phyloP scores from a whole-genome alignment of 1,140 invertebrate species.

The Bradynema listronoti region DNA sequence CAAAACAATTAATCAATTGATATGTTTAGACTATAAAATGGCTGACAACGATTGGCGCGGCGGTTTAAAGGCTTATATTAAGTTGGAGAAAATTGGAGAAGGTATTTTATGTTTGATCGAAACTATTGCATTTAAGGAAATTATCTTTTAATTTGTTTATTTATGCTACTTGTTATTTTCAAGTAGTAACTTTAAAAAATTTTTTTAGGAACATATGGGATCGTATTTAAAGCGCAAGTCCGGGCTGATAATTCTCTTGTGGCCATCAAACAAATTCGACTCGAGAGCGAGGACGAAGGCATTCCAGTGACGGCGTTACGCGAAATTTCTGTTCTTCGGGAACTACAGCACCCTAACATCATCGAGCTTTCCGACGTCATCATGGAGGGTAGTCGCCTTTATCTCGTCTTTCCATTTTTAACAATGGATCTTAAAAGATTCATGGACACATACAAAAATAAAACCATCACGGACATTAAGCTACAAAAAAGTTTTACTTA shows the following conservation, averaged over 20 bases:
- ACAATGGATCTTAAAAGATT: slow-evolving; percentile 97
- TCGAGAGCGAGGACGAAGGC: slow-evolving; percentile 84
- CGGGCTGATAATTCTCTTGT: slow-evolving; percentile 79
- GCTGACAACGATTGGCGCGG: too few relatives aligned
- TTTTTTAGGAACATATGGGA: slow-evolving; percentile 76
- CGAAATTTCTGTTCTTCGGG: slow-evolving; percentile 84
- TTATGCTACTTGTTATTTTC: not conserved
- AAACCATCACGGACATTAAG: slow-evolving; percentile 15
- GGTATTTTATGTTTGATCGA: slow-evolving; percentile 59
- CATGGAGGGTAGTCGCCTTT: slow-evolving; percentile 67
- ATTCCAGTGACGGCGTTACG: slow-evolving; percentile 87
- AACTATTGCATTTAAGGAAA: too few relatives aligned
- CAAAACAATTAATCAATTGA: too few relatives aligned
- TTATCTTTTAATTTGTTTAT: slow-evolving; percentile 41
- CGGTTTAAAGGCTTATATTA: slow-evolving; percentile 69
- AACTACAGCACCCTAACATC: slow-evolving; percentile 82
- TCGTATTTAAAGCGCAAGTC: slow-evolving; percentile 82
- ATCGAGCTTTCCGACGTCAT: slow-evolving; percentile 83
- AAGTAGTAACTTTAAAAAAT: too few relatives aligned
- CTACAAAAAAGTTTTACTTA: slow-evolving; percentile 42
- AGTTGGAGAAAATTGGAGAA: slow-evolving; percentile 92
- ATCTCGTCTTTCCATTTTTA: slow-evolving; percentile 93
- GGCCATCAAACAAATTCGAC: slow-evolving; percentile 89
- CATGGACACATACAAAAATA: slow-evolving; percentile 74
- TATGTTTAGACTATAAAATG: too few relatives aligned